These are phyloP conservation scores for Sturnus vulgaris DNA, from an alignment of 2,113 vertebrate genomes.

Conservation along the genomic window DNA sequence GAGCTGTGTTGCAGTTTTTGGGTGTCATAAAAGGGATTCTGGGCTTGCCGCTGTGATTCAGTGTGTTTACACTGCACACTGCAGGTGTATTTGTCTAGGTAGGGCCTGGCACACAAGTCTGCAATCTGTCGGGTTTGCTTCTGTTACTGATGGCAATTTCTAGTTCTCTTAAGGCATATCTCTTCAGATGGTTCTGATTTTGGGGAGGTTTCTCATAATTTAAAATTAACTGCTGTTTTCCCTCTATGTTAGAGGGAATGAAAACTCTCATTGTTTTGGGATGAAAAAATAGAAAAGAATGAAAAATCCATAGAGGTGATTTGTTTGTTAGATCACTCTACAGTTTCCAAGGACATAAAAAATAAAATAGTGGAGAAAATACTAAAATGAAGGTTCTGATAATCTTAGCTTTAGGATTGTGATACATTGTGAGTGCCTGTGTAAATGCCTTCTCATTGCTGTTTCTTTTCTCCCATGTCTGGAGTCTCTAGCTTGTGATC, in stretches of 20 bases:
- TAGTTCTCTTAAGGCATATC: background rate
- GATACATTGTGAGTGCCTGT: background rate
- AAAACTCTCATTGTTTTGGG: background rate
- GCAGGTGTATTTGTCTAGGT: constrained; percentile 17
- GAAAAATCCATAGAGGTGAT: background rate
- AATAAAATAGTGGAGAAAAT: background rate
- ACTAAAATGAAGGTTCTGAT: background rate
- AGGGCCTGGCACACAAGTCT: background rate
- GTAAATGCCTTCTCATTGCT: background rate
- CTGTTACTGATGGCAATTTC: background rate
- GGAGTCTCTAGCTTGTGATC: background rate
- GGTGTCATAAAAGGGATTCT: background rate
- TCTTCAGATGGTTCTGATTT: background rate
- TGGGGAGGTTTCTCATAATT: background rate
- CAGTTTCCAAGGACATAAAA: background rate
- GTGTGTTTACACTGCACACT: background rate
- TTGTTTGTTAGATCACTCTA: constrained; percentile 18
- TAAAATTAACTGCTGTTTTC: background rate
- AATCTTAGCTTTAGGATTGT: background rate
- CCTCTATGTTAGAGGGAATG: background rate
- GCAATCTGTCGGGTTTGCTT: background rate
- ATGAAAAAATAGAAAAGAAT: background rate
- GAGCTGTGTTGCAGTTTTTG: background rate
- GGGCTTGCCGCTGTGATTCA: background rate
- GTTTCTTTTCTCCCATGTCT: background rate